Evolutionary conservation across 2,888 invertebrate genomes (phyloP).

Genomic region (Machimus atricapillus): DNA sequence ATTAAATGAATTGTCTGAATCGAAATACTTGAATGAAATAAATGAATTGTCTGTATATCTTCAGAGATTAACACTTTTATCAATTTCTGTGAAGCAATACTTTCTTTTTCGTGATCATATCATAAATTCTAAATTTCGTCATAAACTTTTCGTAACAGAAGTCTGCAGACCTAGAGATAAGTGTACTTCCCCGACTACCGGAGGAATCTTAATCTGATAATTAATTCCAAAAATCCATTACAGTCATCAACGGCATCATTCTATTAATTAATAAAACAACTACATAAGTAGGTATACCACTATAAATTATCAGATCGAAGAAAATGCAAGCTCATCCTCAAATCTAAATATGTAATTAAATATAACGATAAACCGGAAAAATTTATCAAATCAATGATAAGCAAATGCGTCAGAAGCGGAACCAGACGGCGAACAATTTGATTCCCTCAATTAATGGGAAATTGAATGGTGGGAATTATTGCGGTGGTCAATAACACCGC

Average conservation of each 20-base stretch:
- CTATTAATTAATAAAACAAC: no score
- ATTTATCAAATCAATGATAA: neutral
- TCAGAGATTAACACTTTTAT: no score
- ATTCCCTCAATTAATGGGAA: neutral
- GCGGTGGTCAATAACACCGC: neutral
- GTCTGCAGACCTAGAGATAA: neutral
- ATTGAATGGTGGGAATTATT: neutral
- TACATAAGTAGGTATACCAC: no score
- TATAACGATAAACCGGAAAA: neutral
- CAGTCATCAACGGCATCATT: neutral
- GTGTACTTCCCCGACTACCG: neutral
- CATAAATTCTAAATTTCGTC: neutral
- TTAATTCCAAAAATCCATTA: neutral
- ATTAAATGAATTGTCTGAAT: no score
- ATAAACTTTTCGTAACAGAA: neutral
- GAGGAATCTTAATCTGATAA: neutral
- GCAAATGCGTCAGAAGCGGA: neutral
- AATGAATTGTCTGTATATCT: no score
- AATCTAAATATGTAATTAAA: neutral
- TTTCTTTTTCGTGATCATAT: no score
- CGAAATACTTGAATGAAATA: no score
- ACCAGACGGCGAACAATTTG: neutral
- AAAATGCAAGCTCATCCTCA: no score
- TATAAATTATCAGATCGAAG: no score
- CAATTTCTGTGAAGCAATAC: no score